phyloP scores from a whole-genome alignment of 23 tunicate species.

The Ascidia mentula region DNA sequence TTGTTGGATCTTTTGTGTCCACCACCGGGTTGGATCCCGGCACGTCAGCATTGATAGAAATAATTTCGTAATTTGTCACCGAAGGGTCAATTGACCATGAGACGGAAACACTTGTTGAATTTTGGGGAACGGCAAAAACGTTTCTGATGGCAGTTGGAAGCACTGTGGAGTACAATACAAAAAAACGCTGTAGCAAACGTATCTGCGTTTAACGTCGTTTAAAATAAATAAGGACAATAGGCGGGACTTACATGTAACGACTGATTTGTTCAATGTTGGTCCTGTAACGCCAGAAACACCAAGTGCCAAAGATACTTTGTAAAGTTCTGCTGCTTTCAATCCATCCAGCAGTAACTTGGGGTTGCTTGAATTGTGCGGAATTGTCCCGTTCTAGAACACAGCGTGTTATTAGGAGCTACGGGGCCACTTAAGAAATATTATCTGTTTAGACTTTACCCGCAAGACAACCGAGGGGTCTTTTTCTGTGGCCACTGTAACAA shows the following conservation, averaged over 20 bases:
- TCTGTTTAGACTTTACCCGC: too few relatives aligned
- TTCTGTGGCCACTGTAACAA: not conserved
- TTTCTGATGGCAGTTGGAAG: not conserved
- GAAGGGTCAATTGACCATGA: slow-evolving; percentile 21
- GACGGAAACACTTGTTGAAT: not conserved
- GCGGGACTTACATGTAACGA: not conserved
- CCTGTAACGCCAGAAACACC: not conserved
- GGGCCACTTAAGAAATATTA: too few relatives aligned
- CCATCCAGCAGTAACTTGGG: not conserved
- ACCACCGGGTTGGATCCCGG: not conserved
- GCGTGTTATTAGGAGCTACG: too few relatives aligned
- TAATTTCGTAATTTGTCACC: slow-evolving; percentile 9
- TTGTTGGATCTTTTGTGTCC: not conserved
- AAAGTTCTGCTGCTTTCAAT: slow-evolving; percentile 17
- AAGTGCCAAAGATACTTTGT: slow-evolving; percentile 8
- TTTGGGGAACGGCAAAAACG: not conserved
- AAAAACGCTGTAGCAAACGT: too few relatives aligned
- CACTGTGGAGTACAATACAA: too few relatives aligned
- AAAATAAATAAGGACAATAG: not conserved
- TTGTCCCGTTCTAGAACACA: too few relatives aligned
- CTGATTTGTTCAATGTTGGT: not conserved
- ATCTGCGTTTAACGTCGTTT: not conserved
- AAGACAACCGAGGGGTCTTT: not conserved
- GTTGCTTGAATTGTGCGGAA: not conserved
- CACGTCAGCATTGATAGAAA: not conserved